These are phyloP conservation scores for Paramacrobiotus metropolitanus DNA, from an alignment of 1,140 invertebrate species.

Conservation along the genomic window DNA sequence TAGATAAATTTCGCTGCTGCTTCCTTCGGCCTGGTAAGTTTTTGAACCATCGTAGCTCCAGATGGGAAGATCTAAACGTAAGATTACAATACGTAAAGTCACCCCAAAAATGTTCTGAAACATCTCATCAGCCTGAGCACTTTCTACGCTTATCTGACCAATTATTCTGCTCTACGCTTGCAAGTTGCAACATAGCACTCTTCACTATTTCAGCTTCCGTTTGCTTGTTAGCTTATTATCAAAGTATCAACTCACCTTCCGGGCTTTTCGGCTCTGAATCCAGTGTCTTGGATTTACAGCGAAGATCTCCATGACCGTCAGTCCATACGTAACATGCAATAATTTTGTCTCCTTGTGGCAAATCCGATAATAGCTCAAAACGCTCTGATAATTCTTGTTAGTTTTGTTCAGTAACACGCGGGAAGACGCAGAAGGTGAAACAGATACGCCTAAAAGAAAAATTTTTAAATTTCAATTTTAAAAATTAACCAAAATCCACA, in stretches of 20 bases:
- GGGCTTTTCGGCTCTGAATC: slow-evolving; percentile 45
- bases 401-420: slow-evolving; percentile 15
- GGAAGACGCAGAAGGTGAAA: no score
- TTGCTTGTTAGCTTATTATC: no score
- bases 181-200: no score
- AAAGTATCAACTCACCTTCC: slow-evolving; percentile 28
- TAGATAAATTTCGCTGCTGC: slow-evolving; percentile 60
- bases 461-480: no score
- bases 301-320: slow-evolving; percentile 65
- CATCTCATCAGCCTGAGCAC: neutral
- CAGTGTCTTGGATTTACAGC: slow-evolving; percentile 65
- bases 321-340: slow-evolving; percentile 86
- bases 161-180: no score
- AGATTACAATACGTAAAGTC: neutral
- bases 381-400: slow-evolving; percentile 42
- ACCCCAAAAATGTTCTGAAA: neutral
- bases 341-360: slow-evolving; percentile 47
- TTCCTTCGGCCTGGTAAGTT: slow-evolving; percentile 25
- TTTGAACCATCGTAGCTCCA: slow-evolving; percentile 90
- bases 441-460: no score
- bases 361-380: slow-evolving; percentile 45
- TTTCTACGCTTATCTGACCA: no score
- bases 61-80: slow-evolving; percentile 44
- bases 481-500: no score
- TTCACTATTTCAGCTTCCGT: neutral